Evolutionary conservation across 2,113 vertebrate genomes (phyloP).

Genomic region (Nerophis lumbriciformis): DNA sequence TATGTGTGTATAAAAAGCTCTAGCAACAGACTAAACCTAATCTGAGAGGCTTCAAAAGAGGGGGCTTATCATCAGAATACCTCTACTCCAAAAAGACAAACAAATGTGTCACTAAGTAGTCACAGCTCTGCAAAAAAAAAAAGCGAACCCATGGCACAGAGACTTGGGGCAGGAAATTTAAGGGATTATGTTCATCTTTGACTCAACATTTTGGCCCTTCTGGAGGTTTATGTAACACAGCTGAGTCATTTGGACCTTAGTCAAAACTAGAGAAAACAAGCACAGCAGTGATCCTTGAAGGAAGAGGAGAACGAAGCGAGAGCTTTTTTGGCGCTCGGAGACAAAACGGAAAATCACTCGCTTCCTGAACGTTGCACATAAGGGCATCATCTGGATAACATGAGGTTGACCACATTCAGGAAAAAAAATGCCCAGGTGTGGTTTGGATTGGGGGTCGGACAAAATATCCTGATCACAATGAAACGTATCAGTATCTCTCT

Average conservation of each 20-base stretch:
- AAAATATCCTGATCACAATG: background rate
- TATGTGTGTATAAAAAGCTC: too few relatives aligned
- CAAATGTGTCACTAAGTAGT: conserved; percentile 15
- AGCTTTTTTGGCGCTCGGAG: conserved; percentile 10
- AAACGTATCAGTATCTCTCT: background rate
- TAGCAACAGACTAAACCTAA: too few relatives aligned
- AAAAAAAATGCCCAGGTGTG: background rate
- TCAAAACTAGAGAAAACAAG: conserved; percentile 46
- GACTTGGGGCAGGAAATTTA: conserved; percentile 33
- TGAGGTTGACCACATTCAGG: background rate
- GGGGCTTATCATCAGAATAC: conserved; percentile 1
- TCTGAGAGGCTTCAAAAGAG: background rate
- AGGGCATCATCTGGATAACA: background rate
- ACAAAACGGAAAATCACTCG: conserved; percentile 1
- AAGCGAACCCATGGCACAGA: conserved; percentile 21
- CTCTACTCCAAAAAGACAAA: conserved; percentile 11
- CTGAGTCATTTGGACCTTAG: conserved; percentile 66
- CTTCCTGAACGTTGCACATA: conserved; percentile 2
- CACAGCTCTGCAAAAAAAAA: conserved; percentile 1
- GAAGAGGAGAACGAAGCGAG: conserved; percentile 6
- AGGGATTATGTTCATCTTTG: conserved; percentile 60
- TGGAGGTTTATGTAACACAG: conserved; percentile 60
- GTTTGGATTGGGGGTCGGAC: too few relatives aligned
- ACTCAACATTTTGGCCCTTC: conserved; percentile 51
- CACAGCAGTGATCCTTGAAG: conserved; percentile 35